phyloP scores from a whole-genome alignment of 2,797 vertebrate species.

The Danio tinwini region DNA sequence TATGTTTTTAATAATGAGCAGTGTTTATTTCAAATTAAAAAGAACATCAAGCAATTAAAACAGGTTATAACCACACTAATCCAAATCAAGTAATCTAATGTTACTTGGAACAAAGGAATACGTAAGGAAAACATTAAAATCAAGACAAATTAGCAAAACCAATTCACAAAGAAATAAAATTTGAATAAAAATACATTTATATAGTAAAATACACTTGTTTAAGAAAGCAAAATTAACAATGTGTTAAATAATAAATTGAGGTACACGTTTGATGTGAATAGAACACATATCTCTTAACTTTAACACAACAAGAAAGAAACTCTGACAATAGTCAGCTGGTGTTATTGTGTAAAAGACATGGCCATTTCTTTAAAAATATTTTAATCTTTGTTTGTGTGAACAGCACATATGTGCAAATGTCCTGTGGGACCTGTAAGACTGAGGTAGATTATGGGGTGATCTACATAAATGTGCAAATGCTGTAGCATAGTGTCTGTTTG shows the following conservation, averaged over 20 bases:
- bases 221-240: not conserved
- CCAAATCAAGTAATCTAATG: too few species aligned
- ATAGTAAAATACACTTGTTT: conserved; percentile 5
- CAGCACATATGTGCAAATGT: conserved; percentile 54
- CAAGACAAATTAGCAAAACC: conserved; percentile 60
- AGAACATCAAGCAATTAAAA: conserved; percentile 68
- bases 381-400: conserved; percentile 32
- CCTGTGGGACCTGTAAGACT: conserved; percentile 72
- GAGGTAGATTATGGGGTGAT: conserved; percentile 70
- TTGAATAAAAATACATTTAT: conserved; percentile 1
- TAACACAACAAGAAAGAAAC: conserved; percentile 5
- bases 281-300: not conserved
- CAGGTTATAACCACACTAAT: conserved; percentile 39
- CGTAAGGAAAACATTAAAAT: not conserved
- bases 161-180: conserved; percentile 63
- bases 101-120: too few species aligned
- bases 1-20: conserved; percentile 57
- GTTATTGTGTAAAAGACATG: conserved; percentile 44
- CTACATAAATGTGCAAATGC: conserved; percentile 73
- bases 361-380: conserved; percentile 10
- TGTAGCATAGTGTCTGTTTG: conserved; percentile 70
- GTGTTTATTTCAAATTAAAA: conserved; percentile 65
- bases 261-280: conserved; percentile 13
- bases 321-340: not conserved
- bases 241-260: conserved; percentile 48